Evolutionary conservation across 30 jellyfish, hydroid and myxozoan species (phyloP).

Genomic region (Aurelia aurita): DNA sequence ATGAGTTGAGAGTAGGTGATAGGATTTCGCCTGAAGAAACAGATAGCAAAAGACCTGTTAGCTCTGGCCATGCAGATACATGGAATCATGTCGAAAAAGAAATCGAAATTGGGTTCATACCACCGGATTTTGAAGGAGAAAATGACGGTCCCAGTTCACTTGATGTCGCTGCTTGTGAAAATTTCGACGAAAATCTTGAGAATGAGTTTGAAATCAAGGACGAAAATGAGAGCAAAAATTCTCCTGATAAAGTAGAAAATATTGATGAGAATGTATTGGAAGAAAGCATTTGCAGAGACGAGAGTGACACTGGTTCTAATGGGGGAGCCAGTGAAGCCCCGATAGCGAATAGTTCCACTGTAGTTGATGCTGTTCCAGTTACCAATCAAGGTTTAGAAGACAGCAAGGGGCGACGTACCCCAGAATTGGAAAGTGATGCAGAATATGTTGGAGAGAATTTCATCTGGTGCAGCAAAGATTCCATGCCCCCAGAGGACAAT

Average conservation of each 20-base stretch:
- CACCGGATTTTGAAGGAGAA: not conserved
- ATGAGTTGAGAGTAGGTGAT: too few relatives aligned
- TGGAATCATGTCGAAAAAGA: conserved; percentile 26
- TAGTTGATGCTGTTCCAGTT: not conserved
- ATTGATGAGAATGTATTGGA: not conserved
- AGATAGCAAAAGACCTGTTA: too few relatives aligned
- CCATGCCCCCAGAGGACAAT: not conserved
- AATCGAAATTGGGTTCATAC: conserved; percentile 31
- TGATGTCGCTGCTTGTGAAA: too few relatives aligned
- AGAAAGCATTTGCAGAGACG: too few relatives aligned
- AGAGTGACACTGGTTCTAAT: too few relatives aligned
- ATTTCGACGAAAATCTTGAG: too few relatives aligned
- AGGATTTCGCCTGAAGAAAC: too few relatives aligned
- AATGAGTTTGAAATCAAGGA: too few relatives aligned
- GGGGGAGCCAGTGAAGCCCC: not conserved
- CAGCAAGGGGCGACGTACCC: not conserved
- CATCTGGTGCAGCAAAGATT: conserved; percentile 2
- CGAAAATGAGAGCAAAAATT: not conserved
- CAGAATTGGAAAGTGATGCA: not conserved
- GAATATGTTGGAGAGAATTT: conserved; percentile 24
- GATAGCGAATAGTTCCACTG: not conserved
- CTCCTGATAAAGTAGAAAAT: not conserved
- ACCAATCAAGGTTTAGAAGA: not conserved
- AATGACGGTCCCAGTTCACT: too few relatives aligned
- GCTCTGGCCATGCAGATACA: not conserved